Base-by-base conservation (phyloP, 2,113 vertebrate genomes). In the Ptilonorhynchus violaceus region DNA sequence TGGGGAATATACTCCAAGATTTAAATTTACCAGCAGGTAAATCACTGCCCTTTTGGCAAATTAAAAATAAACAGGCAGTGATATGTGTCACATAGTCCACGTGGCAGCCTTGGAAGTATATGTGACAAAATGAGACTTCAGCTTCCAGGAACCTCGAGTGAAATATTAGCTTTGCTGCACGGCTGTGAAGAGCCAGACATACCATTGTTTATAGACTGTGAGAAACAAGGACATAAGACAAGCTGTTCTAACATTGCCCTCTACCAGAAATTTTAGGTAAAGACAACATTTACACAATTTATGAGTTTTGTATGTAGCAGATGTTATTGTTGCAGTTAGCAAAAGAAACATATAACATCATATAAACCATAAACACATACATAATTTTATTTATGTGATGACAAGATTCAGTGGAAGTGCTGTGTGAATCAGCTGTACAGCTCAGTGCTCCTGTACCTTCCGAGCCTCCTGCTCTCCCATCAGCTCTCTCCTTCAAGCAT, bases 201-300 rank as follows among this genome's bases (percentile, higher is more conserved):
- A 68, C 53, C 49, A 46, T 53, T 10, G 0, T 74, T 93, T 55
- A 42, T 2, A 41, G 50, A 16, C 86, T 81, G 39, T 44, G 64
- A 89, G 77, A 91, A 96, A 95, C 0, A 9, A 86, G 72, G 64
- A 64, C 67, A 84, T 63, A 42, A 46, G 35, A 93, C 81, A 52
- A 93, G 19, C 60, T 81, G 95, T 84, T 49, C 94, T 84, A 93
- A 97, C 60, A 94, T 95, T 96, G 93, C 96, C 95, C 93, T 95
- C 95, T 95, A 94, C 18, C 96, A 96, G 88, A 93, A 90, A 50
- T 88, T 70, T 56, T 82, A 86, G 93, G 93, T 37, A 96, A 90
- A 92, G 85, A 83, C 69, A 88, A 67, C 86, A 59, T 33, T 31
- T 60, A 55, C 50, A 37, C 42, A 30, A 64, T 62, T 59, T 85